Percentiles rank a stretch among this genome's conserved stretches.
Conservation (phyloP, 1,140 invertebrate genomes). For the Temnothorax longispinosus region DNA sequence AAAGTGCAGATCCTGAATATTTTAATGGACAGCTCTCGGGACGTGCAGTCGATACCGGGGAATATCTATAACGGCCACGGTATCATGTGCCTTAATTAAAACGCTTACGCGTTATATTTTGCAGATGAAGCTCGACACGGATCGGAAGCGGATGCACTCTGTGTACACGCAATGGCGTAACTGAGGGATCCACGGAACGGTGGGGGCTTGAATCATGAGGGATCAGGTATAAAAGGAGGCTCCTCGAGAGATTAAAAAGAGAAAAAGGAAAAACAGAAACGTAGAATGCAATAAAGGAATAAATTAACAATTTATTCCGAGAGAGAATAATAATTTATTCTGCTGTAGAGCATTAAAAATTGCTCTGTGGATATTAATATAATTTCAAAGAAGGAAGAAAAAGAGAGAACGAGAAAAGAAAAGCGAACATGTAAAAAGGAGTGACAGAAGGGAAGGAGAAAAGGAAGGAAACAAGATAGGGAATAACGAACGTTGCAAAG, state of each 20-base stretch:
- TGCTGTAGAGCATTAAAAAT: slow-evolving; percentile 18
- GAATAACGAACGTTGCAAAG: not conserved
- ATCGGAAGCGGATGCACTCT: slow-evolving; percentile 13
- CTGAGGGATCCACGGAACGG: not conserved
- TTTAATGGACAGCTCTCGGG: slow-evolving; percentile 59
- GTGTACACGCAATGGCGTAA: not conserved
- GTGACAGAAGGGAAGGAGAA: not conserved
- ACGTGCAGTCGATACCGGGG: slow-evolving; percentile 50
- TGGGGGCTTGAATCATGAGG: not conserved
- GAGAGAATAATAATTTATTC: slow-evolving; percentile 53
- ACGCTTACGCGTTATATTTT: slow-evolving; percentile 63
- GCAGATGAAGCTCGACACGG: slow-evolving; percentile 34
- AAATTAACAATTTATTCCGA: slow-evolving; percentile 40
- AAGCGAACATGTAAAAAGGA: slow-evolving; percentile 29
- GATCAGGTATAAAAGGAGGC: not conserved
- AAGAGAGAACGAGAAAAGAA: not conserved
- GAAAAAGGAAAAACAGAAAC: slow-evolving; percentile 10
- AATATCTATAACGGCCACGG: slow-evolving; percentile 52
- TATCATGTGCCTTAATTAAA: slow-evolving; percentile 64
- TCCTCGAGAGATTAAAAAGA: not conserved
- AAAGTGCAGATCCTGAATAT: slow-evolving; percentile 63
- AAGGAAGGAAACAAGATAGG: not conserved
- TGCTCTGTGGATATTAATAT: slow-evolving; percentile 35
- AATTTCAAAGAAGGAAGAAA: slow-evolving; percentile 32
- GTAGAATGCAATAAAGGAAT: slow-evolving; percentile 29